These are phyloP conservation scores for Riptortus pedestris DNA, from an alignment of 1,140 invertebrate genomes.

Conservation along the genomic window DNA sequence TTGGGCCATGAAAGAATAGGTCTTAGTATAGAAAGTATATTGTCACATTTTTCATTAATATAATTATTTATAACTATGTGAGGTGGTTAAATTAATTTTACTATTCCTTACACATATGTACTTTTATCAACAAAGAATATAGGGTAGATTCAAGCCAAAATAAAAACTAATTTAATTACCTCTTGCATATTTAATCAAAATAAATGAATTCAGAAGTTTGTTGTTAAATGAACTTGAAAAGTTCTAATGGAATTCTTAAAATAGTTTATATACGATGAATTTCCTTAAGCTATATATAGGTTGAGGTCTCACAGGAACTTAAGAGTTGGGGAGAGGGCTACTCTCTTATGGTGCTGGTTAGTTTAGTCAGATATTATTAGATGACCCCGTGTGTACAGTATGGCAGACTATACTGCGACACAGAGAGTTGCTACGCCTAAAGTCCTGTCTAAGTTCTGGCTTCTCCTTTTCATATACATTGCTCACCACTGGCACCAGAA, in stretches of 20 bases:
- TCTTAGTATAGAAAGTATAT: no score
- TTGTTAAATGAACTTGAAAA: background rate
- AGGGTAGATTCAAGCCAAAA: no score
- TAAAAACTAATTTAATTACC: no score
- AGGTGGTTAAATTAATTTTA: no score
- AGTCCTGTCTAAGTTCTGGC: constrained; percentile 16
- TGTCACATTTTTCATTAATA: no score
- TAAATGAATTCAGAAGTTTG: no score
- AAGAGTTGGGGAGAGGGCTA: no score
- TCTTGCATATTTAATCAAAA: no score
- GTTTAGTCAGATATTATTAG: constrained; percentile 2
- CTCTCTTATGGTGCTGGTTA: background rate
- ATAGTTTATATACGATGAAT: constrained; percentile 4
- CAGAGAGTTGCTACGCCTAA: constrained; percentile 21
- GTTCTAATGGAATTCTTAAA: background rate
- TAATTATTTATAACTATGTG: no score
- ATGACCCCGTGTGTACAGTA: constrained; percentile 10
- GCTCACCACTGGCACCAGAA: constrained; percentile 20
- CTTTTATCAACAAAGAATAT: no score
- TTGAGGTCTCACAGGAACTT: background rate
- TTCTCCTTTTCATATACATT: constrained; percentile 20
- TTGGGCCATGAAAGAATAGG: no score
- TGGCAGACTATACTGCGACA: constrained; percentile 24
- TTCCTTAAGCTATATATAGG: constrained; percentile 8
- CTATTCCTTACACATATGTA: no score